phyloP scores from a whole-genome alignment of 1,140 invertebrate genomes.

The Xylocopa sonorina region DNA sequence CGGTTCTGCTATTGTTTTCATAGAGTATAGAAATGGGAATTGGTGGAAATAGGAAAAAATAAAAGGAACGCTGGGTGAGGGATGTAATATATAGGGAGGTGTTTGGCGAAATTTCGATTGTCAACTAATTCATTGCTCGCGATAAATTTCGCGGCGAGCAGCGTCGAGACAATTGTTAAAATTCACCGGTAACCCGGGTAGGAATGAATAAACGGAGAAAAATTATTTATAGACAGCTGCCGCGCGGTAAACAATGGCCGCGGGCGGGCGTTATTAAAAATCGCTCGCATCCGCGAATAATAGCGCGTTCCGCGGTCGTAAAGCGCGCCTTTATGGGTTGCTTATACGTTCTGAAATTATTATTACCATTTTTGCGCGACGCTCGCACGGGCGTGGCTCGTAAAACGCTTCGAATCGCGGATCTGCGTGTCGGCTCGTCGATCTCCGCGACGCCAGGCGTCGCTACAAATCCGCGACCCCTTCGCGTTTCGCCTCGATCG shows the following conservation, averaged over 20 bases:
- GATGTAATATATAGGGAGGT: too few species aligned
- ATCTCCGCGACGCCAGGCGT: not conserved
- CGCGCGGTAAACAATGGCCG: constrained; percentile 13
- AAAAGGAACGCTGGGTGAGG: too few species aligned
- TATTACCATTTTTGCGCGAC: constrained; percentile 23
- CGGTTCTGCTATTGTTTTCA: too few species aligned
- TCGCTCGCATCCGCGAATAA: constrained; percentile 33
- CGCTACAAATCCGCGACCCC: too few species aligned
- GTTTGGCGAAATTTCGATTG: not conserved
- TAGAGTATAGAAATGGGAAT: too few species aligned
- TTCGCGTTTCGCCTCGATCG: too few species aligned
- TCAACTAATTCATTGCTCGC: not conserved
- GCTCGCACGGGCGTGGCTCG: not conserved
- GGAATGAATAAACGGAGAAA: constrained; percentile 16
- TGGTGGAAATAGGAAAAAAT: too few species aligned
- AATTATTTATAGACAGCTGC: constrained; percentile 17
- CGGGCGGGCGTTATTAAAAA: constrained; percentile 28
- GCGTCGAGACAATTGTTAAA: not conserved
- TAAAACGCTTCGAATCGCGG: constrained; percentile 4
- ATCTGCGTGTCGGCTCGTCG: too few species aligned
- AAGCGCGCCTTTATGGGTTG: constrained; percentile 22
- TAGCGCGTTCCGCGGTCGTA: constrained; percentile 23
- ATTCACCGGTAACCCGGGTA: not conserved
- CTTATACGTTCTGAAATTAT: constrained; percentile 45
- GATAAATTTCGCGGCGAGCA: not conserved